phyloP scores from a whole-genome alignment of 2,888 invertebrate species.

The Crossocerus cetratus region DNA sequence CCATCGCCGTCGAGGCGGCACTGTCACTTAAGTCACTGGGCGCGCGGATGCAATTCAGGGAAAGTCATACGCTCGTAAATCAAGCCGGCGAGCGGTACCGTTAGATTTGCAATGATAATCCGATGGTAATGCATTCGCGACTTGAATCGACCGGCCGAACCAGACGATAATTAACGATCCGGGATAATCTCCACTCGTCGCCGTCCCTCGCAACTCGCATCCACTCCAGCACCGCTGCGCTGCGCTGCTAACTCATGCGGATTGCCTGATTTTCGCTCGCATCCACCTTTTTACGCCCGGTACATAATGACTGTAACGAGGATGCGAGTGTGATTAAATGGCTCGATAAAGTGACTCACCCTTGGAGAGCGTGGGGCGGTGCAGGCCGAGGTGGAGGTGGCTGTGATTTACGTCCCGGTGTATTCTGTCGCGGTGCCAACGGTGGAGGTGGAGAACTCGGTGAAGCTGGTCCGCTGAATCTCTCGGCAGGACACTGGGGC shows the following conservation, averaged over 20 bases:
- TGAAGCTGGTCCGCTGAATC: conserved; percentile 55
- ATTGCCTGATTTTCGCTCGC: too few species aligned
- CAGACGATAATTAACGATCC: conserved; percentile 63
- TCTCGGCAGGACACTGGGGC: conserved; percentile 62
- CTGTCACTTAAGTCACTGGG: conserved; percentile 40
- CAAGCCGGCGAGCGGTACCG: conserved; percentile 54
- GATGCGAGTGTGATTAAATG: background rate
- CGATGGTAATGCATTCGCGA: conserved; percentile 58
- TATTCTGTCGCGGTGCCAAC: conserved; percentile 70
- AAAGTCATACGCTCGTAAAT: conserved; percentile 63
- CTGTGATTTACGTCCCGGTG: conserved; percentile 69
- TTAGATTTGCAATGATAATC: conserved; percentile 66
- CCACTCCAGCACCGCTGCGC: too few species aligned
- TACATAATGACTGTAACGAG: too few species aligned
- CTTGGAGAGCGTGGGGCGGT: conserved; percentile 65
- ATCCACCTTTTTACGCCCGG: too few species aligned
- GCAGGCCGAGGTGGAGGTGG: conserved; percentile 74
- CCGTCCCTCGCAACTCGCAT: conserved; percentile 18
- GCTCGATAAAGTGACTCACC: conserved; percentile 60
- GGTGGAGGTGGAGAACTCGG: conserved; percentile 71
- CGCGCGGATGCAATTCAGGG: conserved; percentile 51
- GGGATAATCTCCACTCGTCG: conserved; percentile 38
- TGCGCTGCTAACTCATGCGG: too few species aligned
- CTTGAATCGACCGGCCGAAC: conserved; percentile 52
- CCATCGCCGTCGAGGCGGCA: conserved; percentile 11